Conservation (phyloP, 2,113 vertebrate species). For the Lagopus muta region DNA sequence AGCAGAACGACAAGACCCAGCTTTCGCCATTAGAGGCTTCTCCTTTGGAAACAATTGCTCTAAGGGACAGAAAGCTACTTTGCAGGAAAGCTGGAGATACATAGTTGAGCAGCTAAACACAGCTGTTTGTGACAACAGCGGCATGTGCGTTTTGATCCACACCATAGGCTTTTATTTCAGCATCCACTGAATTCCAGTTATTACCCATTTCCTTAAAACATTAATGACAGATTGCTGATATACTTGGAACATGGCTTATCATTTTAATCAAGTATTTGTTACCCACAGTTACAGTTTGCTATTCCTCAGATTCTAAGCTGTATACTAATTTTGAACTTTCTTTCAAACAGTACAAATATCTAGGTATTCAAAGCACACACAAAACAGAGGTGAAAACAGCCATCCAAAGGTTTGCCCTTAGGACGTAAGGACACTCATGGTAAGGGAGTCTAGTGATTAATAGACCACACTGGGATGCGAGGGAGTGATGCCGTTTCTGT, state of each 20-base stretch:
- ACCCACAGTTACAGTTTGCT: not conserved
- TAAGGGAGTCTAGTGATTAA: not conserved
- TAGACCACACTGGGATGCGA: not conserved
- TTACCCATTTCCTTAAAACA: not conserved
- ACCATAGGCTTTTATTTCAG: not conserved
- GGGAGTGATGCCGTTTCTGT: not conserved
- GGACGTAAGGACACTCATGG: not conserved
- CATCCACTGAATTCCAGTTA: not conserved
- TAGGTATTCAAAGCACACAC: not conserved
- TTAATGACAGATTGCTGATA: not conserved
- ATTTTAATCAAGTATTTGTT: not conserved
- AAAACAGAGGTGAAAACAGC: not conserved
- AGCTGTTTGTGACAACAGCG: not conserved
- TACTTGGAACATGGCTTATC: not conserved
- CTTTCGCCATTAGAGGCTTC: not conserved
- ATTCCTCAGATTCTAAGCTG: not conserved
- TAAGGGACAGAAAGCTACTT: not conserved
- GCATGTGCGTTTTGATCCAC: not conserved
- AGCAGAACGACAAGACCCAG: not conserved
- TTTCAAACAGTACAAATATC: not conserved
- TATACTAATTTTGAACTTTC: not conserved
- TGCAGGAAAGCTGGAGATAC: not conserved
- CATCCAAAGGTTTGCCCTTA: not conserved
- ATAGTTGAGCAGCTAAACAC: not conserved
- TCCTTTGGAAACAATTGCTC: not conserved